Evolutionary conservation across 1,140 invertebrate species (phyloP).

Genomic region (Rhopalosiphum padi): DNA sequence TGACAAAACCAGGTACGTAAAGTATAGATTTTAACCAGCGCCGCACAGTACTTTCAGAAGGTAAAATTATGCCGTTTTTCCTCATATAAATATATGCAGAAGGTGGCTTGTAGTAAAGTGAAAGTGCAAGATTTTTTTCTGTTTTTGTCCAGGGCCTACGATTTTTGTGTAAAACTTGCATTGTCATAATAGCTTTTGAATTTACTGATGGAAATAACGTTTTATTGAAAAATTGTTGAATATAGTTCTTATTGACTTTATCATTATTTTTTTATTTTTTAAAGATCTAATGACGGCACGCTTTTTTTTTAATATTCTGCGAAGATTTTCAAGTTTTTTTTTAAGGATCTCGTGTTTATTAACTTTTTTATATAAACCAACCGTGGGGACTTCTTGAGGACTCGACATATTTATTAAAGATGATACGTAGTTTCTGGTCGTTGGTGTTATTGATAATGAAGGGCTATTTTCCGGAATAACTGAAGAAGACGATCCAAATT

Average conservation of each 20-base stretch:
- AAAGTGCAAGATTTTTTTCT: slow-evolving; percentile 10
- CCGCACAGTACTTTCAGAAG: not conserved
- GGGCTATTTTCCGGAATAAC: not conserved
- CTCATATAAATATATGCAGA: not conserved
- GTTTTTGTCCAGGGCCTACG: not conserved
- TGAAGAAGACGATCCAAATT: not conserved
- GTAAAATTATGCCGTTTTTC: slow-evolving; percentile 18
- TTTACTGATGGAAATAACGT: not conserved
- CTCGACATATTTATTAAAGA: too few species aligned
- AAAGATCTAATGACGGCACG: not conserved
- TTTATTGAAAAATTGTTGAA: not conserved
- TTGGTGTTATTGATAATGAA: not conserved
- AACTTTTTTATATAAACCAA: not conserved
- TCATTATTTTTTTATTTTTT: not conserved
- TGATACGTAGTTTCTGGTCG: not conserved
- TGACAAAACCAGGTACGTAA: not conserved
- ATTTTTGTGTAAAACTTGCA: slow-evolving; percentile 35
- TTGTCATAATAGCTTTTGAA: slow-evolving; percentile 1
- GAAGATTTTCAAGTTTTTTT: not conserved
- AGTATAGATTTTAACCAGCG: not conserved
- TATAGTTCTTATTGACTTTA: not conserved
- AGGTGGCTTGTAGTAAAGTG: not conserved
- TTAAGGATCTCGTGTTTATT: not conserved
- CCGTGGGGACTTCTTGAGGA: too few species aligned
- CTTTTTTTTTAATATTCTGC: slow-evolving; percentile 14